Conservation (phyloP, 2,888 invertebrate species). For the Hypena proboscidalis region DNA sequence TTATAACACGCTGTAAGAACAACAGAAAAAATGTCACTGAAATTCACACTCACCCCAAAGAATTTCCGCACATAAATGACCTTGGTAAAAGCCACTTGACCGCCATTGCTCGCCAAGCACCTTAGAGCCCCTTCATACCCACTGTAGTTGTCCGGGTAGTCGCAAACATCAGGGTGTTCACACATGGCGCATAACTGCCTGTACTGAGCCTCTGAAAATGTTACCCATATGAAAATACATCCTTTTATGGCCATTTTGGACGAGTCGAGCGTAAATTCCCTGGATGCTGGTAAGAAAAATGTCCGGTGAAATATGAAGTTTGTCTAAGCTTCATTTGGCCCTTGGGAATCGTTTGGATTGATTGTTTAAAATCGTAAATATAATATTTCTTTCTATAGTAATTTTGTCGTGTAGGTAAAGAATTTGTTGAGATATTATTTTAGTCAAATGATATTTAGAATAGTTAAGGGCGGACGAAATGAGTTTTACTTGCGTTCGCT, state of each 20-base stretch:
- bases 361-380: slow-evolving; percentile 3
- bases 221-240: slow-evolving; percentile 20
- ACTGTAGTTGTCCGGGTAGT: slow-evolving; percentile 93
- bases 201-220: slow-evolving; percentile 88
- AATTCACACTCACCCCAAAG: slow-evolving; percentile 88
- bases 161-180: slow-evolving; percentile 90
- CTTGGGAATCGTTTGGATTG: slow-evolving; percentile 8
- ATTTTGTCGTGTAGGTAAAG: no score
- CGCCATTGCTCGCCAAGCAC: slow-evolving; percentile 92
- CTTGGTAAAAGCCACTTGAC: slow-evolving; percentile 95
- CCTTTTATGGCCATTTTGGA: slow-evolving; percentile 4
- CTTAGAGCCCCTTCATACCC: slow-evolving; percentile 95
- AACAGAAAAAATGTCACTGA: no score
- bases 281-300: slow-evolving; percentile 24
- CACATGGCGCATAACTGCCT: slow-evolving; percentile 92
- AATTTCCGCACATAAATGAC: slow-evolving; percentile 91
- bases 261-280: slow-evolving; percentile 17
- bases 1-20: no score
- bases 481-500: no score
- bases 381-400: background rate
- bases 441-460: no score
- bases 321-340: slow-evolving; percentile 6
- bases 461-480: no score
- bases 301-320: slow-evolving; percentile 18
- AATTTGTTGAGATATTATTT: no score